Conservation (phyloP, 1,140 invertebrate genomes). For the Zaprionus lachaisei region DNA sequence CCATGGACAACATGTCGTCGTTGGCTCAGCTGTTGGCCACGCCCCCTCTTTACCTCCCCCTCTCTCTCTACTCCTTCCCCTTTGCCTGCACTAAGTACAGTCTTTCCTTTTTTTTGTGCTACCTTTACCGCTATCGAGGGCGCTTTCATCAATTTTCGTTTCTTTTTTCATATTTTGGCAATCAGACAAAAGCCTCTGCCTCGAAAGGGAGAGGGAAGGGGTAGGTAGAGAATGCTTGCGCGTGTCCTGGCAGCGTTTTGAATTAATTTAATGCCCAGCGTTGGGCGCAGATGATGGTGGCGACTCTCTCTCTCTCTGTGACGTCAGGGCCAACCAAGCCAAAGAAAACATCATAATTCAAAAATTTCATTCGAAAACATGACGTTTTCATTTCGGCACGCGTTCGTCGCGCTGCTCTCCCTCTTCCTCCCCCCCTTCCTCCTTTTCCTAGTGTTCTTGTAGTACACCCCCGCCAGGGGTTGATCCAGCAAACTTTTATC, state of each 20-base stretch:
- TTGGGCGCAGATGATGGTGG: constrained; percentile 67
- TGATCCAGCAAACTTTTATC: constrained; percentile 17
- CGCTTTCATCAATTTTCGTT: constrained; percentile 73
- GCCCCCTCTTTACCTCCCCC: not conserved
- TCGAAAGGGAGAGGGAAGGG: not conserved
- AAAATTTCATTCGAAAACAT: constrained; percentile 82
- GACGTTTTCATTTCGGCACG: constrained; percentile 82
- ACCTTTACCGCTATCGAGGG: constrained; percentile 67
- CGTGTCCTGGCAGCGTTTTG: constrained; percentile 77
- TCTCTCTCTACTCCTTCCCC: not conserved
- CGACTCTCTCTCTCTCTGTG: constrained; percentile 17
- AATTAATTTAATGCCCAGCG: constrained; percentile 78
- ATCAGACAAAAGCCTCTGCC: constrained; percentile 62
- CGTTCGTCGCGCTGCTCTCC: constrained; percentile 29
- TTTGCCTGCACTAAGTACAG: not conserved
- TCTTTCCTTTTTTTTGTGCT: constrained; percentile 16
- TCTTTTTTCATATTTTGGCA: constrained; percentile 65
- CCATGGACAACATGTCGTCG: constrained; percentile 62
- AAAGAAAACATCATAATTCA: constrained; percentile 78
- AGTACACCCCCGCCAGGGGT: constrained; percentile 21
- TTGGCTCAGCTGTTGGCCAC: not conserved
- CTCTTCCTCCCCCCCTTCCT: not conserved
- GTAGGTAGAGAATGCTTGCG: constrained; percentile 28
- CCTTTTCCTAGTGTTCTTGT: not conserved
- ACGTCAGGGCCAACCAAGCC: constrained; percentile 39